phyloP scores from a whole-genome alignment of 2,797 vertebrate genomes.

The Enteromius treurensis region DNA sequence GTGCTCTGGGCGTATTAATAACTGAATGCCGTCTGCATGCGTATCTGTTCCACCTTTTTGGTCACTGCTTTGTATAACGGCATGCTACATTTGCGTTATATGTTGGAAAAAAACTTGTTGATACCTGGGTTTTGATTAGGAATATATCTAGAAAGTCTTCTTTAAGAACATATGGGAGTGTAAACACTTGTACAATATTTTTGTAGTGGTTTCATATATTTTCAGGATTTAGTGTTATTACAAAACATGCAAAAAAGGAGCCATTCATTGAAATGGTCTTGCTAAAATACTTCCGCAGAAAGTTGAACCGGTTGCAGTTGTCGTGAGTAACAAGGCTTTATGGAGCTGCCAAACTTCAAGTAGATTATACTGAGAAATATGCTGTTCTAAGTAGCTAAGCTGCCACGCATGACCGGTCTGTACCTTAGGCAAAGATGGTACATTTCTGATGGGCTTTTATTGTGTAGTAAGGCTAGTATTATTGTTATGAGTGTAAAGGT shows the following conservation, averaged over 20 bases:
- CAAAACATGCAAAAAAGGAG: constrained; percentile 13
- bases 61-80: background rate
- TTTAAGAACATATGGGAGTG: background rate
- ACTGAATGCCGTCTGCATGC: constrained; percentile 30
- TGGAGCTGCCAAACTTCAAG: constrained; percentile 44
- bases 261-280: constrained; percentile 44
- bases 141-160: background rate
- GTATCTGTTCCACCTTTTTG: background rate
- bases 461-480: constrained; percentile 2
- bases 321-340: constrained; percentile 47
- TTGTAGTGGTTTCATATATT: background rate
- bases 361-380: constrained; percentile 73
- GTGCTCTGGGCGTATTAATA: background rate
- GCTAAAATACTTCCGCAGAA: constrained; percentile 55
- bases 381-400: constrained; percentile 67
- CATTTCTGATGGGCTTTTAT: constrained; percentile 46
- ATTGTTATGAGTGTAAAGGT: constrained; percentile 7
- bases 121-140: background rate
- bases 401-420: constrained; percentile 71
- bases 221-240: constrained; percentile 6
- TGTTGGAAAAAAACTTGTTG: background rate
- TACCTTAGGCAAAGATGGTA: constrained; percentile 55
- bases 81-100: background rate
- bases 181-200: background rate
- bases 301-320: constrained; percentile 45